Evolutionary conservation across 1,140 invertebrate genomes (phyloP), one percentile per base, ranked within the genome.

Genomic region (Ceratitis capitata): DNA sequence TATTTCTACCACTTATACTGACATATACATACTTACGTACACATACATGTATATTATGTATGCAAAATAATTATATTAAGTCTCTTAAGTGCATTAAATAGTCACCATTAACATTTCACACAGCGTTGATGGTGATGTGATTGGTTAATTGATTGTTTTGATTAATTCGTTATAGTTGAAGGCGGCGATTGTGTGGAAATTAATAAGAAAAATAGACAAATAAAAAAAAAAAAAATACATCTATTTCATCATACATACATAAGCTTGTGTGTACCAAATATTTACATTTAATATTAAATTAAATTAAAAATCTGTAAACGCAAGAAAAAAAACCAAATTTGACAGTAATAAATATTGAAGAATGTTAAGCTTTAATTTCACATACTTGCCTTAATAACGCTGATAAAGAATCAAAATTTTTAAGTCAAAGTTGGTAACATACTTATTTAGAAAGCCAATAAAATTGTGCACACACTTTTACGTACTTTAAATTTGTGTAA

Each of bases 1-100:
- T 78, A 78, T 45, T 23, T 45, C 29, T 78, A 39, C 69, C n/a
- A n/a, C n/a, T n/a, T n/a, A n/a, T n/a, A n/a, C n/a, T n/a, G n/a
- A n/a, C n/a, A n/a, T n/a, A 47, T 78, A 74, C 9, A 47, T 45
- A 47, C 69, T 45, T 26, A 47, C 39, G 45, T 78, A 74, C 69
- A 74, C 19, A 42, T 74, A 78, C 16, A 23, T 47, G 19, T 45
- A 45, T 69, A 85, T 78, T 87, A 86, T 35, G 83, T 82, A 49
- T 32, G 69, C 78, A 87, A 82, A 86, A 82, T 61, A 74, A 83
- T 61, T 83, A 16, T 86, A n/a, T n/a, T n/a, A 78, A 51, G 86
- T 49, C 45, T 84, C 42, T 35, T 58, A 87, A 83, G 84, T 83
- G 84, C 86, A 87, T 85, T 87, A 86, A 61, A 87, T 87, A 87